These are phyloP conservation scores for Lutraria lutraria DNA, from an alignment of 2,888 invertebrate genomes.

Conservation along the genomic window DNA sequence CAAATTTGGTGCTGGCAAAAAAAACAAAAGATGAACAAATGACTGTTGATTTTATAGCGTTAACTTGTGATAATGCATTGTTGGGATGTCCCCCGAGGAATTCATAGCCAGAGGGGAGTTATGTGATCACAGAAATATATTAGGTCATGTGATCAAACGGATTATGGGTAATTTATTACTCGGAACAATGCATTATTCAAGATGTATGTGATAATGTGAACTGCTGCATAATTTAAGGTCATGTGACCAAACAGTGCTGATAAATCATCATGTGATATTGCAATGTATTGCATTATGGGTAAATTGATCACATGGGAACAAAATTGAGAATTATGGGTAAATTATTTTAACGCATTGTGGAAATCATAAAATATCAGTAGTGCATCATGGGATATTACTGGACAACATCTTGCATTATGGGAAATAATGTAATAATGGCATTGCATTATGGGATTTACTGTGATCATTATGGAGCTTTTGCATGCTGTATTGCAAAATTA, in stretches of 20 bases:
- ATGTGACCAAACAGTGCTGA: slow-evolving; percentile 6
- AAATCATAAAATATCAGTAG: neutral
- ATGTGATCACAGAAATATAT: neutral
- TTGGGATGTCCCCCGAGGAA: neutral
- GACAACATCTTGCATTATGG: neutral
- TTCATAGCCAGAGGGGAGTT: neutral
- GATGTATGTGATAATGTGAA: neutral
- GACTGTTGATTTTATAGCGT: neutral
- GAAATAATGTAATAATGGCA: neutral
- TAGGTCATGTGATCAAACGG: neutral
- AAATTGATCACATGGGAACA: neutral
- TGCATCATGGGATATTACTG: slow-evolving; percentile 2
- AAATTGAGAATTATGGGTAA: slow-evolving; percentile 9
- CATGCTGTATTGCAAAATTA: neutral
- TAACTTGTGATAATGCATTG: neutral
- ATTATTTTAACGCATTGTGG: neutral
- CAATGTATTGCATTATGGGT: neutral
- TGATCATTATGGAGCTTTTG: neutral
- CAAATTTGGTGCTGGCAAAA: slow-evolving; percentile 71
- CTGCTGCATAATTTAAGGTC: neutral
- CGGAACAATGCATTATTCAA: neutral
- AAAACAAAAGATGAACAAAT: slow-evolving; percentile 68
- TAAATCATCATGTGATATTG: slow-evolving; percentile 20
- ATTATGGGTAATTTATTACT: neutral
- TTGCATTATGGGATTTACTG: slow-evolving; percentile 6